A percentile compares a stretch with the other conserved stretches of the same genome.
Evolutionary conservation across 2,113 vertebrate genomes (phyloP).

Genomic region (Perca schrenkii): DNA sequence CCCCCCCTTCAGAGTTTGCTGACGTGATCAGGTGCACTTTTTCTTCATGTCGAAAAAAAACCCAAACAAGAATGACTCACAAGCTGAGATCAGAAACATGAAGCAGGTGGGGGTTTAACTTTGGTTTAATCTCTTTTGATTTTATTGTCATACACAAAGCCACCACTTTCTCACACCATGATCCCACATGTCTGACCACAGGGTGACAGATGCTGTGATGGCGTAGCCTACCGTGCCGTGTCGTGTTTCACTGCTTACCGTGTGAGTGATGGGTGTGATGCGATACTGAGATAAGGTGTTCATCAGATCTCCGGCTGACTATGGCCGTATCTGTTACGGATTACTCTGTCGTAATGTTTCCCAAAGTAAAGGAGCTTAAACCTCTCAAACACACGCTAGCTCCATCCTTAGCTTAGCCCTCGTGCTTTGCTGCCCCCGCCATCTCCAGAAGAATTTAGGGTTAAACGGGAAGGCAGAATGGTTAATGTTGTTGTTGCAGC

Average conservation of each 20-base stretch:
- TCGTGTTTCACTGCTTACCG: conserved; percentile 46
- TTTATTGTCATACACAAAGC: conserved; percentile 37
- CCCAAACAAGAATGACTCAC: conserved; percentile 28
- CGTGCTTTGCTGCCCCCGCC: not conserved
- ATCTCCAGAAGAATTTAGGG: conserved; percentile 11
- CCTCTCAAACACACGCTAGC: conserved; percentile 53
- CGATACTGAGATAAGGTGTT: conserved; percentile 52
- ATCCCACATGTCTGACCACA: conserved; percentile 19
- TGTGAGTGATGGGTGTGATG: conserved; percentile 58
- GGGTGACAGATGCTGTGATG: conserved; percentile 49
- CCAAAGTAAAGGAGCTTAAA: conserved; percentile 70
- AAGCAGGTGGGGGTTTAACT: conserved; percentile 20
- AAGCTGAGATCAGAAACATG: conserved; percentile 16
- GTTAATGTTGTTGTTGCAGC: not conserved
- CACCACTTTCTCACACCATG: conserved; percentile 8
- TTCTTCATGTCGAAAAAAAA: not conserved
- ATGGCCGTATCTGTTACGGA: conserved; percentile 74
- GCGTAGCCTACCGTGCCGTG: conserved; percentile 29
- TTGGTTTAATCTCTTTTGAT: conserved; percentile 43
- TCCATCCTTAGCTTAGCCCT: conserved; percentile 22
- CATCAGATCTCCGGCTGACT: conserved; percentile 52
- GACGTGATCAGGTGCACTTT: conserved; percentile 43
- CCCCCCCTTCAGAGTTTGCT: conserved; percentile 11
- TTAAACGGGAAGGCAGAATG: conserved; percentile 2
- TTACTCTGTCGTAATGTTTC: conserved; percentile 73